A percentile compares a stretch with the other conserved stretches of the same genome.
Evolutionary conservation across 2,888 invertebrate genomes (phyloP).

Genomic region (Acanthosepion lycidas): DNA sequence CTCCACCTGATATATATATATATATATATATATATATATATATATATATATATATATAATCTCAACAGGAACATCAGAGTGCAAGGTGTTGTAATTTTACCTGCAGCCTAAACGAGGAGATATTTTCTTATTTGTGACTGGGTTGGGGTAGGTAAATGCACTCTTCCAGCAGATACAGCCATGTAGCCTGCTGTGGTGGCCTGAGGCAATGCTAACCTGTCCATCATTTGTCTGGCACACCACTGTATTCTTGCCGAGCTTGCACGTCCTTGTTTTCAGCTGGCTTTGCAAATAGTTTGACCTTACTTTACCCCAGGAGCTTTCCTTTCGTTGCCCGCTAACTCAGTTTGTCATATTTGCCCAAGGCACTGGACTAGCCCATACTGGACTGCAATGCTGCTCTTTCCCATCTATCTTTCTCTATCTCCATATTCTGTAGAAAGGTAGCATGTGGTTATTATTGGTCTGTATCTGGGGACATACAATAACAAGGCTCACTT

Average conservation of each 20-base stretch:
- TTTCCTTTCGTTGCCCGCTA: background rate
- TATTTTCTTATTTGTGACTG: background rate
- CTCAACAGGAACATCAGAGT: background rate
- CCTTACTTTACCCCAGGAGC: slow-evolving; percentile 23
- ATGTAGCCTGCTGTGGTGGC: slow-evolving; percentile 1
- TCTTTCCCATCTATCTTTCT: background rate
- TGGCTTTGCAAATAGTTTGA: slow-evolving; percentile 23
- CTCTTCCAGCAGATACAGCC: background rate
- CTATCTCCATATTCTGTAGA: background rate
- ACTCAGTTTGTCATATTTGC: slow-evolving; percentile 33
- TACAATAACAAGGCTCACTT: slow-evolving; percentile 33
- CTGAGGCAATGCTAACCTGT: slow-evolving; percentile 12
- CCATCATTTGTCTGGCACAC: slow-evolving; percentile 22
- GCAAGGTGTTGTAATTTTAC: slow-evolving; percentile 22
- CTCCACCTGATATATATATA: background rate
- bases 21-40: background rate
- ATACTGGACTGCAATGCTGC: background rate
- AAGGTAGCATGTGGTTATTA: slow-evolving; percentile 33
- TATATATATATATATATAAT: background rate
- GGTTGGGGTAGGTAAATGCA: background rate
- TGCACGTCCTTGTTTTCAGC: slow-evolving; percentile 33
- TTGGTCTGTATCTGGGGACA: slow-evolving; percentile 8
- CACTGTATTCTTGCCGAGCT: slow-evolving; percentile 33
- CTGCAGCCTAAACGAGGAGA: slow-evolving; percentile 21
- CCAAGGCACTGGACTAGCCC: background rate